A percentile compares a stretch with the other conserved stretches of the same genome.
Evolutionary conservation across 2,888 invertebrate genomes (phyloP).

Genomic region (Caenorhabditis becei): DNA sequence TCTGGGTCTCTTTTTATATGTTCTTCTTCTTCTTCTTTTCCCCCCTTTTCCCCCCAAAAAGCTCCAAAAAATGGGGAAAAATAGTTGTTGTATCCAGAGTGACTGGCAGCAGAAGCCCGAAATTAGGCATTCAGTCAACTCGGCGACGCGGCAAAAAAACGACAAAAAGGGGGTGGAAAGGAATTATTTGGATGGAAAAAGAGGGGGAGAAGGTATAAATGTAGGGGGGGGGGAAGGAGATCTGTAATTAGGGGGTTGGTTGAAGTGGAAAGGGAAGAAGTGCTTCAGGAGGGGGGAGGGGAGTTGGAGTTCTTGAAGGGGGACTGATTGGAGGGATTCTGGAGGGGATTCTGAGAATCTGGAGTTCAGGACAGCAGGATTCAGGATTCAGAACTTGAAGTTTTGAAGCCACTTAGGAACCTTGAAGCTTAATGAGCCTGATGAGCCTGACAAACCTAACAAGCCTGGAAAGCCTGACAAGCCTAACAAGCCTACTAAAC

Average conservation of each 20-base stretch:
- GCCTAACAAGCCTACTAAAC: no score
- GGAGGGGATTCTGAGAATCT: no score
- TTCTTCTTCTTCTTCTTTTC: not conserved
- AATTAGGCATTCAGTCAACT: constrained; percentile 26
- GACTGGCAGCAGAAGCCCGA: not conserved
- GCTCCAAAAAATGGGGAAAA: not conserved
- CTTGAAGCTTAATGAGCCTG: no score
- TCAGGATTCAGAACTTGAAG: no score
- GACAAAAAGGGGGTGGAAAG: not conserved
- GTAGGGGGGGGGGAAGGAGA: not conserved
- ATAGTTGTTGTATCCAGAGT: not conserved
- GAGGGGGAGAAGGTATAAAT: constrained; percentile 8
- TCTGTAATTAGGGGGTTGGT: not conserved
- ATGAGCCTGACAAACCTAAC: no score
- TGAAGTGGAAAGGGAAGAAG: no score
- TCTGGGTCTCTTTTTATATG: not conserved
- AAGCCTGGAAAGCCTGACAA: no score
- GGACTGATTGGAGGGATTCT: not conserved
- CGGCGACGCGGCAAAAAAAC: constrained; percentile 19
- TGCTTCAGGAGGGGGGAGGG: no score
- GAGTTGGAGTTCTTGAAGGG: no score
- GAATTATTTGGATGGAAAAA: constrained; percentile 24
- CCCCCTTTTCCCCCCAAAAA: not conserved
- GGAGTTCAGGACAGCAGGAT: no score
- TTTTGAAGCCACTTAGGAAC: no score